phyloP scores from a whole-genome alignment of 2,113 vertebrate species.

The Diadophis punctatus region DNA sequence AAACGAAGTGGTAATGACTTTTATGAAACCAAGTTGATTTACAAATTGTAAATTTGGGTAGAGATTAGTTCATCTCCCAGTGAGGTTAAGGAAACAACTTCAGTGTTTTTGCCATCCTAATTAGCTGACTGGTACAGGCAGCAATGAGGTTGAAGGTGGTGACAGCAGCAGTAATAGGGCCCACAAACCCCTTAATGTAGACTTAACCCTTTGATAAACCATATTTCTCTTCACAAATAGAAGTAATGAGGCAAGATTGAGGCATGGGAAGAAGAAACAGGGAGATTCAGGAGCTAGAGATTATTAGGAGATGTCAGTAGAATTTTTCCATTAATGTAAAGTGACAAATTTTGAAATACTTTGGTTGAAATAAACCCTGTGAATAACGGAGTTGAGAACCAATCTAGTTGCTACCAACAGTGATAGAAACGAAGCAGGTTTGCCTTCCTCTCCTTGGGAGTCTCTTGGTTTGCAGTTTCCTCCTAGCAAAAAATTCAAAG shows the following conservation, averaged over 20 bases:
- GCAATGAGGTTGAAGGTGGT: background rate
- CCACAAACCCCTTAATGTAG: background rate
- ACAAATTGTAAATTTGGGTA: background rate
- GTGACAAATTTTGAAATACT: background rate
- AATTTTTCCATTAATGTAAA: background rate
- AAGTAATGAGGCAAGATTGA: background rate
- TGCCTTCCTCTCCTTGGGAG: background rate
- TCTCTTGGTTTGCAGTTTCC: background rate
- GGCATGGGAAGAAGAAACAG: background rate
- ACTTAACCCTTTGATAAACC: background rate
- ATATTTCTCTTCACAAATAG: background rate
- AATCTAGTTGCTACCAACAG: background rate
- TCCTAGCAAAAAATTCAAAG: background rate
- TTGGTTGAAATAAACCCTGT: background rate
- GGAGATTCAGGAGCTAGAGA: background rate
- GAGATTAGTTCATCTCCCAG: background rate
- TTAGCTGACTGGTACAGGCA: background rate
- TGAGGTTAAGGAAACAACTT: background rate
- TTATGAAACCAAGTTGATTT: background rate
- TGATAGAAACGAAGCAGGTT: background rate
- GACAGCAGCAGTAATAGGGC: background rate
- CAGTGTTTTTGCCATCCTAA: background rate
- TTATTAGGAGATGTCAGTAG: background rate
- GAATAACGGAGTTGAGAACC: background rate
- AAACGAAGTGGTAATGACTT: background rate